phyloP scores from a whole-genome alignment of 2,113 vertebrate genomes.

The Terrapene triunguis region DNA sequence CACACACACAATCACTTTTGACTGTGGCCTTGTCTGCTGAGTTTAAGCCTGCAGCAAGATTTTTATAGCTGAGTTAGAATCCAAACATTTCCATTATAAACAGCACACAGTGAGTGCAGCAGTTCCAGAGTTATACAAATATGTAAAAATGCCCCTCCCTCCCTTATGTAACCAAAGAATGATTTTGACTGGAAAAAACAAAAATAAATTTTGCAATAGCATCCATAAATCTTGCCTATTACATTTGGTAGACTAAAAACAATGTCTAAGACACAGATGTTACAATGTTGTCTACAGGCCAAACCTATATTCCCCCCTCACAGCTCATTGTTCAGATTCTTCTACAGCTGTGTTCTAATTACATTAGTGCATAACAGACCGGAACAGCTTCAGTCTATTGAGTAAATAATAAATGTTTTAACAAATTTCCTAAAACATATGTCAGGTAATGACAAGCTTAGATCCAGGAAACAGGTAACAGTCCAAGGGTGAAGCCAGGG shows the following conservation, averaged over 20 bases:
- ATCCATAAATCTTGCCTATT: constrained; percentile 30
- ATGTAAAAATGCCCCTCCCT: constrained; percentile 20
- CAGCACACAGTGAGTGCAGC: constrained; percentile 20
- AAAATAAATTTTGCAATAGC: background rate
- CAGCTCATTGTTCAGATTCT: constrained; percentile 71
- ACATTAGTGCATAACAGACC: constrained; percentile 59
- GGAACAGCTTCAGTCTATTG: constrained; percentile 44
- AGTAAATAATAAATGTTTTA: constrained; percentile 46
- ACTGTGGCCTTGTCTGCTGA: background rate
- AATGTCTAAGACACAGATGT: constrained; percentile 56
- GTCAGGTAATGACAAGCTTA: constrained; percentile 11
- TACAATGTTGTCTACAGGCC: constrained; percentile 68
- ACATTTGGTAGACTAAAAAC: constrained; percentile 36
- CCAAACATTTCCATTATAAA: background rate
- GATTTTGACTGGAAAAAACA: constrained; percentile 10
- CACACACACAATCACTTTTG: background rate
- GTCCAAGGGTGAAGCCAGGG: background rate
- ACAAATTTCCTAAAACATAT: constrained; percentile 17
- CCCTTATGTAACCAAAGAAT: constrained; percentile 29
- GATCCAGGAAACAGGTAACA: background rate
- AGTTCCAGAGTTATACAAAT: constrained; percentile 18
- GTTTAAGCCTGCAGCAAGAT: constrained; percentile 24
- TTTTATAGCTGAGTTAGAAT: constrained; percentile 29
- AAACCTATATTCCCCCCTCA: constrained; percentile 53
- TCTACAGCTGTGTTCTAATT: constrained; percentile 66